These are phyloP conservation scores for Poeciliopsis infans DNA, from an alignment of 2,797 vertebrate genomes.

Conservation along the genomic window DNA sequence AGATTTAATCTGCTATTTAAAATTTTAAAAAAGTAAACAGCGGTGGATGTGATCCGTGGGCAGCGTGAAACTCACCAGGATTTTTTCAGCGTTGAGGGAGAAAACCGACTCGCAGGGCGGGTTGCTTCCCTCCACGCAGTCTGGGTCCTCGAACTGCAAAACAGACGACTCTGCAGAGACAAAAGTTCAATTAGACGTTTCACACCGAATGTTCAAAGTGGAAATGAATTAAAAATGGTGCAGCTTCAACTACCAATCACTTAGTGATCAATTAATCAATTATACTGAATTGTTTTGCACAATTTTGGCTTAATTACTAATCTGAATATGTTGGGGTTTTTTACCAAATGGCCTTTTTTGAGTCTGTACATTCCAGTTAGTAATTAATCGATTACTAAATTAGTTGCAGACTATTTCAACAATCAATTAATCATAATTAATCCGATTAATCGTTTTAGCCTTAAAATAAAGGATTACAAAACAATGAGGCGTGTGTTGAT, in stretches of 20 bases:
- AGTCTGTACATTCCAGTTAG: too few species aligned
- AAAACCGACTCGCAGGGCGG: slow-evolving; percentile 90
- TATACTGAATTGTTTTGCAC: too few species aligned
- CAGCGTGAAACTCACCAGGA: slow-evolving; percentile 83
- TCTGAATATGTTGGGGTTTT: too few species aligned
- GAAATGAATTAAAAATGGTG: background rate
- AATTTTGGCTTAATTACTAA: too few species aligned
- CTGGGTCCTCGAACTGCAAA: slow-evolving; percentile 89
- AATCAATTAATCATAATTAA: too few species aligned
- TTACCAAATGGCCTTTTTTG: too few species aligned
- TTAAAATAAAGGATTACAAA: background rate
- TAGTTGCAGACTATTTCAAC: too few species aligned
- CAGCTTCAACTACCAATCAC: background rate
- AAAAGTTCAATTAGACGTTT: background rate
- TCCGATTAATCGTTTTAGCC: too few species aligned
- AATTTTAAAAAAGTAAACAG: background rate
- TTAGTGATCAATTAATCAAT: background rate
- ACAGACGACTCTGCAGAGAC: slow-evolving; percentile 87
- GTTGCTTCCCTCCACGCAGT: slow-evolving; percentile 89
- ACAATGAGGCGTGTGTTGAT: background rate
- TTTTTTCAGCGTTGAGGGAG: slow-evolving; percentile 94
- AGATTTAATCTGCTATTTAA: too few species aligned
- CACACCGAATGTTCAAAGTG: background rate
- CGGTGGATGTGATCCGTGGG: background rate
- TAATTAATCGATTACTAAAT: too few species aligned